Conservation (phyloP, 2,888 invertebrate genomes). For the Clunio marinus region DNA sequence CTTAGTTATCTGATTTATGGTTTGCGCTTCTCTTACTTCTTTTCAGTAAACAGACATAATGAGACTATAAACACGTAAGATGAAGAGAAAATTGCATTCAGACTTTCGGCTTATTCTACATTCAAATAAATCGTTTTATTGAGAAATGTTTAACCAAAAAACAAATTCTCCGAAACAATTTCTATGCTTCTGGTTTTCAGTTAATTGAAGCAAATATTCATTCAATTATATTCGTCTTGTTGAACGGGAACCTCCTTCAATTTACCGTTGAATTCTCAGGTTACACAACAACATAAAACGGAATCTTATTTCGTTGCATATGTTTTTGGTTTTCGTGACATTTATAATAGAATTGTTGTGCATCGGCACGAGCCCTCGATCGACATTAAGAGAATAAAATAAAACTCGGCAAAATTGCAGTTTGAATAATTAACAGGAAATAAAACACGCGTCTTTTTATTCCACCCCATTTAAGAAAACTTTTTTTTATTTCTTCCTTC, state of each 20-base stretch:
- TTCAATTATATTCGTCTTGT: conserved; percentile 20
- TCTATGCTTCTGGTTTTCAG: conserved; percentile 20
- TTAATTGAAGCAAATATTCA: conserved; percentile 18
- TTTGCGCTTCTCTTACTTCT: not conserved
- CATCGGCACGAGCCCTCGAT: conserved; percentile 42
- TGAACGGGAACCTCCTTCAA: conserved; percentile 8
- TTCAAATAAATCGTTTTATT: conserved; percentile 24
- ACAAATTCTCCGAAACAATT: not conserved
- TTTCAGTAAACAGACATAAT: conserved; percentile 12
- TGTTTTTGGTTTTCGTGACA: not conserved
- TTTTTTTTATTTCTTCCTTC: not conserved
- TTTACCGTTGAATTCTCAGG: conserved; percentile 46
- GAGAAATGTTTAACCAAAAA: conserved; percentile 14
- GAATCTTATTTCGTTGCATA: conserved; percentile 40
- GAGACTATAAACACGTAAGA: not conserved
- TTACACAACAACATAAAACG: conserved; percentile 42
- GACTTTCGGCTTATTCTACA: not conserved
- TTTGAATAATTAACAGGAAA: conserved; percentile 51
- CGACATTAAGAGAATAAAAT: too few species aligned
- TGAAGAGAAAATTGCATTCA: conserved; percentile 20
- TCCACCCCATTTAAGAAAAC: conserved; percentile 25
- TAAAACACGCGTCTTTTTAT: conserved; percentile 47
- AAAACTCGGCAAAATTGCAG: conserved; percentile 41
- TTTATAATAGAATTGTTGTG: not conserved
- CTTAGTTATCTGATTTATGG: conserved; percentile 20